Conservation (phyloP, 2,888 invertebrate genomes). For the Brachycybe producta region DNA sequence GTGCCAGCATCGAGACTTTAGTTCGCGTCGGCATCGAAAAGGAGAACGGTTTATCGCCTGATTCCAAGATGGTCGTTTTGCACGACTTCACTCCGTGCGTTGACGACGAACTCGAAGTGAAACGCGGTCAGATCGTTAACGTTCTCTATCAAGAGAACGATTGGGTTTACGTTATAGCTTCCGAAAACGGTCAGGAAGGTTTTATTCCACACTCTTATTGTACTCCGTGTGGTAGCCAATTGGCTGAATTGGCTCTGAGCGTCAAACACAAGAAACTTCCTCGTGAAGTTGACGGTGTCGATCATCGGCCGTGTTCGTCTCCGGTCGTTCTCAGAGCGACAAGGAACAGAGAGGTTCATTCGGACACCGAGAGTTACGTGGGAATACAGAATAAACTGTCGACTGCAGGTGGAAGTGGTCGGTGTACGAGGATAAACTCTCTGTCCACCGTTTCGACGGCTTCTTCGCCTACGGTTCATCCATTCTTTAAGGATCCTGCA, state of each 20-base stretch:
- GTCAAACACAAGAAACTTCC: slow-evolving; percentile 67
- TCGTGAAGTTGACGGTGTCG: slow-evolving; percentile 40
- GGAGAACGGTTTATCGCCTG: slow-evolving; percentile 79
- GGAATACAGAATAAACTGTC: slow-evolving; percentile 10
- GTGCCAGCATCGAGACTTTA: slow-evolving; percentile 80
- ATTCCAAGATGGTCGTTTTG: slow-evolving; percentile 86
- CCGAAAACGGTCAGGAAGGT: slow-evolving; percentile 67
- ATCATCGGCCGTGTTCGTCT: slow-evolving; percentile 21
- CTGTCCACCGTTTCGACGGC: slow-evolving; percentile 24
- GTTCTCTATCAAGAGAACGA: slow-evolving; percentile 89
- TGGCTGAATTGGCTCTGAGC: slow-evolving; percentile 56
- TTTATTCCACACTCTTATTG: slow-evolving; percentile 92
- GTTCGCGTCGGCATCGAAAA: slow-evolving; percentile 83
- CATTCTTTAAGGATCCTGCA: slow-evolving; percentile 59
- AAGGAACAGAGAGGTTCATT: slow-evolving; percentile 18
- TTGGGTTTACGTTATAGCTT: slow-evolving; percentile 88
- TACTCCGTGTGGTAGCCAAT: slow-evolving; percentile 64
- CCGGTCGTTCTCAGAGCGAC: slow-evolving; percentile 20
- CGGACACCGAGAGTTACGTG: slow-evolving; percentile 18
- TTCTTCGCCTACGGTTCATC: slow-evolving; percentile 43
- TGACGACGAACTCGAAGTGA: slow-evolving; percentile 82
- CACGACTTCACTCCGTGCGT: slow-evolving; percentile 92
- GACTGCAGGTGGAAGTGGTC: neutral
- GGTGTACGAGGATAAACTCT: neutral
- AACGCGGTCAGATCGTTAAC: slow-evolving; percentile 79